phyloP scores from a whole-genome alignment of 1,140 invertebrate genomes.

The Cydia amplana region DNA sequence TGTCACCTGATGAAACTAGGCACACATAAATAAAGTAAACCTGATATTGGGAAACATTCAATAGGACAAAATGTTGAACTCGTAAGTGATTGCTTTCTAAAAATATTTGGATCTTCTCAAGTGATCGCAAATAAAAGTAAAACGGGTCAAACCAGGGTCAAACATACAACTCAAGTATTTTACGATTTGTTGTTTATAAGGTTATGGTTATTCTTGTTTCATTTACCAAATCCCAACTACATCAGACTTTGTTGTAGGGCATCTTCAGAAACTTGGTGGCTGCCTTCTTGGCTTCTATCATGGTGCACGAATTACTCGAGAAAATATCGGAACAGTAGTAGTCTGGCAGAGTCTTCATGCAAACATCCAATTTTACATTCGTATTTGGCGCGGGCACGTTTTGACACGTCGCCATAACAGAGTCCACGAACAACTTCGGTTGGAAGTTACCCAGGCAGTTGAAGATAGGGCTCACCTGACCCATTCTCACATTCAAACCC shows the following conservation, averaged over 20 bases:
- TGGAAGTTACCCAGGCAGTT: constrained; percentile 51
- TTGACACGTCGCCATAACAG: constrained; percentile 44
- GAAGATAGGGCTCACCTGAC: constrained; percentile 66
- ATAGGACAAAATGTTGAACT: no score
- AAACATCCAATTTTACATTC: constrained; percentile 45
- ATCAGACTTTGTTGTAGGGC: constrained; percentile 50
- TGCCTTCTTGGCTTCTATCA: constrained; percentile 61
- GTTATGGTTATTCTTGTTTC: background rate
- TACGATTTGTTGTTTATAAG: background rate
- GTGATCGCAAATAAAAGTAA: background rate
- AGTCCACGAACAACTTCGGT: constrained; percentile 51
- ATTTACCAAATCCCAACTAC: background rate
- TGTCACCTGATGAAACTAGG: no score
- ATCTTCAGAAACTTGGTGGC: constrained; percentile 46
- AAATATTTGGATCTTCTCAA: no score
- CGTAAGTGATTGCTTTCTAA: no score
- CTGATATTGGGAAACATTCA: no score
- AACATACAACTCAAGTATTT: constrained; percentile 16
- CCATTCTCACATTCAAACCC: constrained; percentile 52
- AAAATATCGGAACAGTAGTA: constrained; percentile 70
- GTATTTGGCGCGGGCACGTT: background rate
- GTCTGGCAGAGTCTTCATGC: constrained; percentile 57
- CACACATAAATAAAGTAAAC: no score
- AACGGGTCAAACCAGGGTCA: no score
- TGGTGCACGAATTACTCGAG: constrained; percentile 64